phyloP scores from a whole-genome alignment of 1,140 invertebrate species.

The Drosophila erecta region DNA sequence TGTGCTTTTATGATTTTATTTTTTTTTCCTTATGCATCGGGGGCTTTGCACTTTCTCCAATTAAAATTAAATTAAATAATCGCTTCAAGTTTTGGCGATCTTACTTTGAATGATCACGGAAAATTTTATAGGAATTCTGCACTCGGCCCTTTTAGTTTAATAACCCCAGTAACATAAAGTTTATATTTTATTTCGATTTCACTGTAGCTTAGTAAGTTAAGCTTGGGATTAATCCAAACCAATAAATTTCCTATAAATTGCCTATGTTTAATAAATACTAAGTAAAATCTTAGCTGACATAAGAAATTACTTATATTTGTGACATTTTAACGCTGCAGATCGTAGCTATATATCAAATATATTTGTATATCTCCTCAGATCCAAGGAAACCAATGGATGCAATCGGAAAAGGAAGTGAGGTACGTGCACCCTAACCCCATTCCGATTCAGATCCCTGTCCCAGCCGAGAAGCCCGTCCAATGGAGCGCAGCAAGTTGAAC shows the following conservation, averaged over 20 bases:
- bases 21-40: slow-evolving; percentile 16
- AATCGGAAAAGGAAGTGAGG: background rate
- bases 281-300: too few relatives aligned
- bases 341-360: too few relatives aligned
- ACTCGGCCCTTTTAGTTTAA: background rate
- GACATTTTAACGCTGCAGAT: too few relatives aligned
- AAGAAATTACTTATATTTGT: too few relatives aligned
- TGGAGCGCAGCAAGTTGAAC: slow-evolving; percentile 66
- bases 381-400: too few relatives aligned
- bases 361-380: too few relatives aligned
- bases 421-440: background rate
- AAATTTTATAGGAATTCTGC: background rate
- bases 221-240: too few relatives aligned
- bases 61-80: slow-evolving; percentile 80
- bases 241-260: too few relatives aligned
- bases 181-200: background rate
- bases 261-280: too few relatives aligned
- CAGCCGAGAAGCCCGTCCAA: slow-evolving; percentile 4
- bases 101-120: background rate
- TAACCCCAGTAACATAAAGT: background rate
- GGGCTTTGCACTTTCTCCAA: slow-evolving; percentile 79
- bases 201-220: too few relatives aligned
- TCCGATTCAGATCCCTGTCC: background rate
- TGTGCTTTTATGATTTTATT: slow-evolving; percentile 22
- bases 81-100: slow-evolving; percentile 27